Evolutionary conservation across 2,797 vertebrate genomes (phyloP).

Genomic region (Muscicapa comitata): DNA sequence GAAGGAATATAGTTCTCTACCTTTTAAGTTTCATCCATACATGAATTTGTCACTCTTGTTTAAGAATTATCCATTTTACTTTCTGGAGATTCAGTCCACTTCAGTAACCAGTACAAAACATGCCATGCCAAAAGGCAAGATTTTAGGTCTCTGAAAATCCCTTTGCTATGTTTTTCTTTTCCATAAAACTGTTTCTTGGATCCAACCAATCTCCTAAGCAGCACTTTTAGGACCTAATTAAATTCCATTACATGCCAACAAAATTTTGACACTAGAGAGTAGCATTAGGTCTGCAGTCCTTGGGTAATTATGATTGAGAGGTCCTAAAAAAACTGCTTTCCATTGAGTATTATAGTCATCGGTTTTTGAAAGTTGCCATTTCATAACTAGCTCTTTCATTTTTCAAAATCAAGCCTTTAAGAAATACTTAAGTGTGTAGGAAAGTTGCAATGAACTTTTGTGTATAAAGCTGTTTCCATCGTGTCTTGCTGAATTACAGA

Average conservation of each 20-base stretch:
- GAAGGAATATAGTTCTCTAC: not conserved
- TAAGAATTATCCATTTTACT: not conserved
- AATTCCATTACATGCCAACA: not conserved
- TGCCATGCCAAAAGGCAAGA: not conserved
- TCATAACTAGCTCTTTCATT: not conserved
- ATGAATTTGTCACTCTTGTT: not conserved
- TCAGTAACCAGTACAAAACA: not conserved
- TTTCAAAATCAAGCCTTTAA: not conserved
- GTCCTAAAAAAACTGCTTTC: not conserved
- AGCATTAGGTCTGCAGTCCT: not conserved
- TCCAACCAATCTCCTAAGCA: not conserved
- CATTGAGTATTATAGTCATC: not conserved
- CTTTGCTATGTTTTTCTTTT: not conserved
- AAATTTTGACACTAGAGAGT: not conserved
- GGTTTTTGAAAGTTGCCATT: not conserved
- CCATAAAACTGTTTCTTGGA: not conserved
- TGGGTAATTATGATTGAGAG: not conserved
- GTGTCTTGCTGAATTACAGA: not conserved
- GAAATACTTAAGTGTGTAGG: not conserved
- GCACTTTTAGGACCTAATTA: not conserved
- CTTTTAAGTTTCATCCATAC: not conserved
- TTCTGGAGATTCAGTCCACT: not conserved
- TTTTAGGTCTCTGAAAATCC: not conserved
- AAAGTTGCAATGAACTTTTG: not conserved
- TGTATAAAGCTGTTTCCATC: not conserved